Conservation (phyloP, 2,113 vertebrate species). For the Pangasianodon gigas region DNA sequence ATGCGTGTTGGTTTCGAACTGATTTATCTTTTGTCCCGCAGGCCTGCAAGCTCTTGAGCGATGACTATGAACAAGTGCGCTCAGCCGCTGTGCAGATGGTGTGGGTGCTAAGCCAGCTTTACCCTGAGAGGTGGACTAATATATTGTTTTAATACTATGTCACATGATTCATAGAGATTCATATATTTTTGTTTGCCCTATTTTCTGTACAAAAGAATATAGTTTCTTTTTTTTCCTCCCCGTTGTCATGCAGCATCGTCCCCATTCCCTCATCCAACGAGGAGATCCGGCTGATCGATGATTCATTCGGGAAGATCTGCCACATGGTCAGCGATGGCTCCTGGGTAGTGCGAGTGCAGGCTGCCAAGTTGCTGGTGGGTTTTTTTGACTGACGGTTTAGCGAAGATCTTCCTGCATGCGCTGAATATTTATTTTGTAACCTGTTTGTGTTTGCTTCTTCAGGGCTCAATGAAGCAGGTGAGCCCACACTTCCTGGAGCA, state of each 20-base stretch:
- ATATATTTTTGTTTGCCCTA: neutral
- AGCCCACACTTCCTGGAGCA: constrained; percentile 97
- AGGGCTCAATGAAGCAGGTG: constrained; percentile 97
- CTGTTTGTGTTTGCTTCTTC: neutral
- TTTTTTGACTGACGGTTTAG: neutral
- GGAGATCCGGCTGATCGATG: constrained; percentile 94
- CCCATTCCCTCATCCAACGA: constrained; percentile 97
- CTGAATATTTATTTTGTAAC: neutral
- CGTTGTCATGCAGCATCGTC: constrained; percentile 80
- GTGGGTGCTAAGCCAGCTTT: constrained; percentile 95
- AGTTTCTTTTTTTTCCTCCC: too few relatives aligned
- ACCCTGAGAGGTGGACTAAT: constrained; percentile 85
- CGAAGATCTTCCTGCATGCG: neutral
- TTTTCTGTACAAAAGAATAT: neutral
- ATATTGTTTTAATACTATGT: neutral
- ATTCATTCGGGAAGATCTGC: constrained; percentile 95
- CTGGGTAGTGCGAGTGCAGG: constrained; percentile 95
- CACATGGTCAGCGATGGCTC: constrained; percentile 98
- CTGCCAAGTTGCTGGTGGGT: constrained; percentile 90
- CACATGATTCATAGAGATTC: neutral
- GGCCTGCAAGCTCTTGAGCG: constrained; percentile 90
- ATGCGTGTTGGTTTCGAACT: neutral
- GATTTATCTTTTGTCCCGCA: constrained; percentile 55
- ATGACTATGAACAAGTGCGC: constrained; percentile 97
- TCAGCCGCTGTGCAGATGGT: constrained; percentile 92